Conservation (phyloP, 2,888 invertebrate genomes). For the Ethmia dodecea region DNA sequence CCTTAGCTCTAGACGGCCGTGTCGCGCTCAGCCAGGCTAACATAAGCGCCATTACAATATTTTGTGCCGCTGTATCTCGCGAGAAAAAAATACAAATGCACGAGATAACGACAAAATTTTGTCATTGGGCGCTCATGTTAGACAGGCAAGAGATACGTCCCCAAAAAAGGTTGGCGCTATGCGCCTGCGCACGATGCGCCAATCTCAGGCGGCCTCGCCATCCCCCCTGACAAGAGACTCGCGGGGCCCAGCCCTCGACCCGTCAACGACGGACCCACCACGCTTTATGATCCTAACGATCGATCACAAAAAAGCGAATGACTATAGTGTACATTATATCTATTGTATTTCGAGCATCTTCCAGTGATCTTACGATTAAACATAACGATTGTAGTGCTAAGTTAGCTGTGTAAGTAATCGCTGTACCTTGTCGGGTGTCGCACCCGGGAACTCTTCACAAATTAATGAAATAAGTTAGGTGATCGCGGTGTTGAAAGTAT, state of each 20-base stretch:
- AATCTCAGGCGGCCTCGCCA: background rate
- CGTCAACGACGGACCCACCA: conserved; percentile 29
- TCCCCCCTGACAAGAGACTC: conserved; percentile 25
- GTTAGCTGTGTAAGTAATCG: conserved; percentile 59
- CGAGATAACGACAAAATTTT: no score
- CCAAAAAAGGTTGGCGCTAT: no score
- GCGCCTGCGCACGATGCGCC: background rate
- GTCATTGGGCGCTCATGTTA: no score
- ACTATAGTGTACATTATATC: conserved; percentile 51
- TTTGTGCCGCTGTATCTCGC: background rate
- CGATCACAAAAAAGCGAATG: conserved; percentile 40
- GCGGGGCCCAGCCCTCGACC: conserved; percentile 14
- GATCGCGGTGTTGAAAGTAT: conserved; percentile 51
- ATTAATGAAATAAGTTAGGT: conserved; percentile 61
- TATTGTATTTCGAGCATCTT: conserved; percentile 64
- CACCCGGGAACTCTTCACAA: conserved; percentile 67
- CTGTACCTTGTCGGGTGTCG: conserved; percentile 58
- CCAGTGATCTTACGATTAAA: conserved; percentile 69
- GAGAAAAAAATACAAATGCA: no score
- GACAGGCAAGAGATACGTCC: no score
- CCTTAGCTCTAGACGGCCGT: background rate
- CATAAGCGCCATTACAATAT: no score
- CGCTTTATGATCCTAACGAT: conserved; percentile 30
- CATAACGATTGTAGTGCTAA: conserved; percentile 61
- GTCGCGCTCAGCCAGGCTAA: background rate